These are phyloP conservation scores for Whitmania pigra DNA, from an alignment of 1,140 invertebrate species.

Conservation along the genomic window DNA sequence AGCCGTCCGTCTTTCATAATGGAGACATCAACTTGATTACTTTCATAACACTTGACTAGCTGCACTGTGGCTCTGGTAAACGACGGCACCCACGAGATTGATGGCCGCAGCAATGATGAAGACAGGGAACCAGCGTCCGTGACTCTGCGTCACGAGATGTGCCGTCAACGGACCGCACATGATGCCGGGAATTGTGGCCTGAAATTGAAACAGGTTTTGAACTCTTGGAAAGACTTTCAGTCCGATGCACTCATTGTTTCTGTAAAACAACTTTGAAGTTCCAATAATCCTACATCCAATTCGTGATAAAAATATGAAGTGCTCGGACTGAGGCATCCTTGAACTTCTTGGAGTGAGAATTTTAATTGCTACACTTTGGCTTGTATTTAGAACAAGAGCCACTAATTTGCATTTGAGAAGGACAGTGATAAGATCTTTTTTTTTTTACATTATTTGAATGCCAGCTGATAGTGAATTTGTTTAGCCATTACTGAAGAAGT, in stretches of 20 bases:
- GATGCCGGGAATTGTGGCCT: slow-evolving; percentile 66
- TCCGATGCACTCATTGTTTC: background rate
- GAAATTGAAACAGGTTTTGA: slow-evolving; percentile 27
- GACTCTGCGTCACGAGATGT: slow-evolving; percentile 57
- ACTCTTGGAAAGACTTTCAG: background rate
- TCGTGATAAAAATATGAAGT: background rate
- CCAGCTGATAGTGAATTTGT: too few species aligned
- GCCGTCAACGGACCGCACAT: slow-evolving; percentile 65
- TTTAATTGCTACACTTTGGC: too few species aligned
- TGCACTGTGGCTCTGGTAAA: slow-evolving; percentile 62
- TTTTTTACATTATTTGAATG: too few species aligned
- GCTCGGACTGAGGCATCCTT: background rate
- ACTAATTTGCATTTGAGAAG: too few species aligned
- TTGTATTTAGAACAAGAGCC: too few species aligned
- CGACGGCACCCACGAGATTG: slow-evolving; percentile 62
- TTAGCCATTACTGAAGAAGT: too few species aligned
- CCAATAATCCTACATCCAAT: too few species aligned
- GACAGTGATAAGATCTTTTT: too few species aligned
- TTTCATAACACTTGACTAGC: slow-evolving; percentile 50
- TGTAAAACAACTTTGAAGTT: too few species aligned
- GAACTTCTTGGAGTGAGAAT: background rate
- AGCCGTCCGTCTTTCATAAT: too few species aligned
- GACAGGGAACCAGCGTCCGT: slow-evolving; percentile 63
- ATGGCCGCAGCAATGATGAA: slow-evolving; percentile 60
- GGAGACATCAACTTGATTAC: too few species aligned